These are phyloP conservation scores for Abramis brama DNA, from an alignment of 2,113 vertebrate species.

Conservation along the genomic window DNA sequence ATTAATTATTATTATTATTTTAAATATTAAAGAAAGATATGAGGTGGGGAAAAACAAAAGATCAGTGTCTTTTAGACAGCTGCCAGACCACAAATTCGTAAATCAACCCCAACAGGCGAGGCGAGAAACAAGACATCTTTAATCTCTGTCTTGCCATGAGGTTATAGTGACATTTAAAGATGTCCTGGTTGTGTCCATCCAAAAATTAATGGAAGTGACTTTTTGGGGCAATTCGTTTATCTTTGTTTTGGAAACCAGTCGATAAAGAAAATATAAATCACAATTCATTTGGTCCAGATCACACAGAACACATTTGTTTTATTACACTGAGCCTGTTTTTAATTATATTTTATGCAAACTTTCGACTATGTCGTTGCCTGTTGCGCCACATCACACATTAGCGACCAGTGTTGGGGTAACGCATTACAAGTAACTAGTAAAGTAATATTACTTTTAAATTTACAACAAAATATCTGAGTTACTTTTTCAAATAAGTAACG, in stretches of 20 bases:
- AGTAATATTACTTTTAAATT: no score
- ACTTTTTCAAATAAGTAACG: no score
- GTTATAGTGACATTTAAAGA: slow-evolving; percentile 43
- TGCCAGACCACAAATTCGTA: slow-evolving; percentile 22
- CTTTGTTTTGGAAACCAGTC: slow-evolving; percentile 18
- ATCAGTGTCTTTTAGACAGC: not conserved
- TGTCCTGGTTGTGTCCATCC: slow-evolving; percentile 44
- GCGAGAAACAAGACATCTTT: slow-evolving; percentile 10
- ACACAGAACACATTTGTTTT: not conserved
- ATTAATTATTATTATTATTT: not conserved
- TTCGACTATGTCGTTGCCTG: not conserved
- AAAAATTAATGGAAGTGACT: slow-evolving; percentile 52
- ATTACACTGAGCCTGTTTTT: not conserved
- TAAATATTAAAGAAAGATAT: not conserved
- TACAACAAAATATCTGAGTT: no score
- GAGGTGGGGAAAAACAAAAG: not conserved
- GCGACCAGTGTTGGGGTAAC: no score
- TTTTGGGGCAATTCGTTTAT: slow-evolving; percentile 40
- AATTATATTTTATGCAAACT: not conserved
- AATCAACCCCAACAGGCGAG: slow-evolving; percentile 38
- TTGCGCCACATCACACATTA: not conserved
- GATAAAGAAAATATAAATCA: slow-evolving; percentile 4
- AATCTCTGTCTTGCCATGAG: slow-evolving; percentile 1
- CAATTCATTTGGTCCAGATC: not conserved
- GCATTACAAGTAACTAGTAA: no score